These are phyloP conservation scores for Pomacea maculata DNA, from an alignment of 1,140 invertebrate genomes.

Conservation along the genomic window DNA sequence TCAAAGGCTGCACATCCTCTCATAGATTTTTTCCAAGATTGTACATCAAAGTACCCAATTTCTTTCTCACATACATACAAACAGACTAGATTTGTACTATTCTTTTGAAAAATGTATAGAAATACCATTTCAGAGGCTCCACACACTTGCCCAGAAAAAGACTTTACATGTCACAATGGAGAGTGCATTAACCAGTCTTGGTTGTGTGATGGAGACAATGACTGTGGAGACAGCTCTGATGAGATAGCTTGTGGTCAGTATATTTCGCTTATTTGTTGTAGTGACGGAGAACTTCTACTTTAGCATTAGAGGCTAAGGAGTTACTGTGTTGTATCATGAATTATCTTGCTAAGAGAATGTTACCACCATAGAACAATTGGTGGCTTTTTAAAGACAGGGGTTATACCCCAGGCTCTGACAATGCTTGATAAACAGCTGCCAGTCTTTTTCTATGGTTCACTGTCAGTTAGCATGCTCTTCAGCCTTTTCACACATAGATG, in stretches of 20 bases:
- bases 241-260: conserved; percentile 60
- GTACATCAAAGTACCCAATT: no score
- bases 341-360: neutral
- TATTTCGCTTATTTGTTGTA: neutral
- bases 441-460: no score
- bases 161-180: conserved; percentile 94
- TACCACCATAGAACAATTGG: no score
- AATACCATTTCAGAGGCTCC: conserved; percentile 15
- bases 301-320: neutral
- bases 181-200: conserved; percentile 95
- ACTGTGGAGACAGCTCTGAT: conserved; percentile 61
- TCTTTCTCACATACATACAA: neutral
- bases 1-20: no score
- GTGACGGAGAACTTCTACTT: neutral
- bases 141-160: conserved; percentile 83
- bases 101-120: neutral
- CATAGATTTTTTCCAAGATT: no score
- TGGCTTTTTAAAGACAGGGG: no score
- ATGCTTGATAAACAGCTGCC: no score
- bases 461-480: no score
- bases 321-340: neutral
- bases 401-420: no score
- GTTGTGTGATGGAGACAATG: conserved; percentile 75
- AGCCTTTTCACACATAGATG: no score
- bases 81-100: neutral